These are phyloP conservation scores for Artibeus lituratus DNA, from an alignment of 2,797 vertebrate genomes.

Conservation along the genomic window DNA sequence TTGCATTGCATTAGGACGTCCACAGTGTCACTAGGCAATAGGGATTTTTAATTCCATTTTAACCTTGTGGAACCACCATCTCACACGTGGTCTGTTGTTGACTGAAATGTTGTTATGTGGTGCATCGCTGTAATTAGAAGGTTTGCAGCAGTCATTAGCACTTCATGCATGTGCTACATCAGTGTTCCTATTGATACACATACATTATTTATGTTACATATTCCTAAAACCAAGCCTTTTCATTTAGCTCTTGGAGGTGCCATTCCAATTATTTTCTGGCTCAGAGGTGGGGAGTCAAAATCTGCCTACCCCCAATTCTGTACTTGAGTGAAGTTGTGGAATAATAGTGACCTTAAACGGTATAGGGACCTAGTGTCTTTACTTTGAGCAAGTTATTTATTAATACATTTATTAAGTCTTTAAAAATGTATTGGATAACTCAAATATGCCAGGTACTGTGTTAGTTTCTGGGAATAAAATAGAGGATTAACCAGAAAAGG, in stretches of 20 bases:
- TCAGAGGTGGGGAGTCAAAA: not conserved
- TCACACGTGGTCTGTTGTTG: not conserved
- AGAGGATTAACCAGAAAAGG: not conserved
- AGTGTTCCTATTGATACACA: not conserved
- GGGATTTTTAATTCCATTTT: not conserved
- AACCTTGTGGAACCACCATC: not conserved
- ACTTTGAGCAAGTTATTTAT: not conserved
- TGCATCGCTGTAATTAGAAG: slow-evolving; percentile 18
- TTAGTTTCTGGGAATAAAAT: not conserved
- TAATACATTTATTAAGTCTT: not conserved
- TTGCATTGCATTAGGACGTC: not conserved
- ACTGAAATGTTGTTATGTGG: not conserved
- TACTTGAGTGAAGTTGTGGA: not conserved
- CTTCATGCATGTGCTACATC: not conserved
- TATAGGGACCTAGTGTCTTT: not conserved
- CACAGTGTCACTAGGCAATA: not conserved
- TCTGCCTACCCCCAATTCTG: not conserved
- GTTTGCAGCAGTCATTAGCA: not conserved
- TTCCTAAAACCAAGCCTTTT: not conserved
- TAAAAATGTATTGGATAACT: not conserved
- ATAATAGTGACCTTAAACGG: not conserved
- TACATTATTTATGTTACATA: not conserved
- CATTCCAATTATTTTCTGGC: not conserved
- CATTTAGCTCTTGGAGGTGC: not conserved
- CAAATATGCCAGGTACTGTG: not conserved